Evolutionary conservation across 2,888 invertebrate genomes (phyloP).

Genomic region (Cenopis cana): DNA sequence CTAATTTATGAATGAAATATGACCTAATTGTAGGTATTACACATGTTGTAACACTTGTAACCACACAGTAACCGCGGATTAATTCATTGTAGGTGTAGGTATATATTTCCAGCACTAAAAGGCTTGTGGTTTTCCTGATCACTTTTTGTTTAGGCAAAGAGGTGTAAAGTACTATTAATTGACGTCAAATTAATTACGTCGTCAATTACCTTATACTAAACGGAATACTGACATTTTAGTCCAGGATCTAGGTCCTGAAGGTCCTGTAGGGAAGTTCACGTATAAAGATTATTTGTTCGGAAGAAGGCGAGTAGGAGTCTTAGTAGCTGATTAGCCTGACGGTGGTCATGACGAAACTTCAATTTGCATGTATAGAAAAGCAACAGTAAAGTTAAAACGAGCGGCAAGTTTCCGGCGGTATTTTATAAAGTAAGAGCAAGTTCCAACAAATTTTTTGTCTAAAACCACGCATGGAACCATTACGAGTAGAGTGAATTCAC

Average conservation of each 20-base stretch:
- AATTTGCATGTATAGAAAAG: not conserved
- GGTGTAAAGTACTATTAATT: conserved; percentile 5
- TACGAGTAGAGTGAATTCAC: conserved; percentile 10
- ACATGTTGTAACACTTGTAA: conserved; percentile 9
- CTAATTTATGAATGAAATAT: conserved; percentile 7
- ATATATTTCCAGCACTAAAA: conserved; percentile 3
- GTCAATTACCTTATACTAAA: not conserved
- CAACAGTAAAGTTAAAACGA: not conserved
- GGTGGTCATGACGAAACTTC: not conserved
- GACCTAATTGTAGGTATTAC: not conserved
- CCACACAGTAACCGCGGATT: conserved; percentile 11
- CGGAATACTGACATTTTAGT: not conserved
- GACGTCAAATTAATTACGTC: conserved; percentile 4
- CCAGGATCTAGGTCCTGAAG: too few species aligned
- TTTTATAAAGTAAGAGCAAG: too few species aligned
- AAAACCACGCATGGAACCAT: not conserved
- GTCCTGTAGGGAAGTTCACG: too few species aligned
- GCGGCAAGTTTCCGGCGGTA: too few species aligned
- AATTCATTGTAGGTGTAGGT: not conserved
- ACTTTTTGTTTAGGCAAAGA: not conserved
- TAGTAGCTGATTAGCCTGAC: too few species aligned
- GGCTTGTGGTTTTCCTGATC: conserved; percentile 34
- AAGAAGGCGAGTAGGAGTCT: too few species aligned
- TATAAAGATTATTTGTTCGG: too few species aligned
- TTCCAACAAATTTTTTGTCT: too few species aligned